Base-by-base conservation (phyloP, 2,888 invertebrate genomes). In the Globia sparganii region DNA sequence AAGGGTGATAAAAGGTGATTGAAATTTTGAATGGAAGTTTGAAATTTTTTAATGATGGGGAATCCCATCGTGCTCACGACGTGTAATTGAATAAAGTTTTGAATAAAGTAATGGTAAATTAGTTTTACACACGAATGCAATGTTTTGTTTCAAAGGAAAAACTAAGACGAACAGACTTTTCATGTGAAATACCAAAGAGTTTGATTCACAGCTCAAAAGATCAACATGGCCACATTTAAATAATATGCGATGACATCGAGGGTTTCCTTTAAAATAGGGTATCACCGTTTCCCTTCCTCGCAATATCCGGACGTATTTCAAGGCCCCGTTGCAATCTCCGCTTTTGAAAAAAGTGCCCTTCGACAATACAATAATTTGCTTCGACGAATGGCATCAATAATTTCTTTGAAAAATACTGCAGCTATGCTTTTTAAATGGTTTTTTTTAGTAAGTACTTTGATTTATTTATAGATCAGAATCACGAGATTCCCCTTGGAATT, bases 251-350 rank as follows among this genome's bases (percentile, higher is more conserved):
- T 25, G 65, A 69, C 46, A 56, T 68, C 8, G 31, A 53, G 9
- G 28, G 28, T 71, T 75, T 58, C n/a, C 70, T 56, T 75, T 64
- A 62, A 62, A 73, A 75, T 65, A 58, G n/a, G 9, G 65, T 69
- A 59, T 66, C 43, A 77, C 74, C 49, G 66, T 73, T 70, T 75
- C 65, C 77, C 71, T 74, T 76, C 81, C 73, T 61, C 40, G 79
- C 77, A 89, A 89, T 91, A 89, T 91, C 91, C 91, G 91, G 89
- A 37, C 72, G 77, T 80, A 84, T 83, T 79, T 78, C 81, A 83
- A 80, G 64, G 61, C 81, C 71, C 74, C 75, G 84, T 80, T 84
- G 88, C 86, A 88, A 91, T 91, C 86, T 90, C 90, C 91, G 89
- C 80, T 82, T 79, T 61, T 71, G 80, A 84, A 87, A 87, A 77